Conservation (phyloP, 2,797 vertebrate genomes). For the Sebastes iracundus region DNA sequence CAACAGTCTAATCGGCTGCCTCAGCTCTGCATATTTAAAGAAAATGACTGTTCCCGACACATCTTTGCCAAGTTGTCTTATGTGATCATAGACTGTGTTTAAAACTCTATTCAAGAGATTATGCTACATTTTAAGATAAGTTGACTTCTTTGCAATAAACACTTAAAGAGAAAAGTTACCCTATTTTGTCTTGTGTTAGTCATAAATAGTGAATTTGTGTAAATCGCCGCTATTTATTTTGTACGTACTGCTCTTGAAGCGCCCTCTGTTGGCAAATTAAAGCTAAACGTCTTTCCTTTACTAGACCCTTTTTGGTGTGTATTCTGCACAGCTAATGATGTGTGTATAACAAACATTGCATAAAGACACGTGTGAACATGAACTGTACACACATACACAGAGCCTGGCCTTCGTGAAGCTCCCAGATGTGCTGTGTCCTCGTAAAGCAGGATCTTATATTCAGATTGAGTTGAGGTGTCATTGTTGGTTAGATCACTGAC, state of each 20-base stretch:
- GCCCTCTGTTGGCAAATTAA: background rate
- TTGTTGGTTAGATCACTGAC: slow-evolving; percentile 25
- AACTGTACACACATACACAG: background rate
- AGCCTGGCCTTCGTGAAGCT: slow-evolving; percentile 6
- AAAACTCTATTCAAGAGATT: background rate
- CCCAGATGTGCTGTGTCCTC: slow-evolving; percentile 35
- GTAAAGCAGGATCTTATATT: slow-evolving; percentile 32
- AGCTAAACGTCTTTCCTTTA: background rate
- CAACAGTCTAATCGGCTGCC: too few species aligned
- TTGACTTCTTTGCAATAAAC: background rate
- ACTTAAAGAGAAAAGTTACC: background rate
- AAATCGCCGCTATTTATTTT: background rate
- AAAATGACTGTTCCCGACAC: background rate
- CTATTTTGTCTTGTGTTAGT: background rate
- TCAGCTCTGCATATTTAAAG: background rate
- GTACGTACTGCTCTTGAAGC: background rate
- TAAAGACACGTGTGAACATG: background rate
- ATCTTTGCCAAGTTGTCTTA: background rate
- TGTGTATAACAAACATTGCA: slow-evolving; percentile 1
- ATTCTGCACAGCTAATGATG: background rate
- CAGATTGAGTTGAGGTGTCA: slow-evolving; percentile 21
- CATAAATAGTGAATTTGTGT: background rate
- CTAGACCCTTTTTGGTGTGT: background rate
- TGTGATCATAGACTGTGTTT: background rate
- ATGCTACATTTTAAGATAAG: background rate